Evolutionary conservation across 2,888 invertebrate genomes (phyloP).

Genomic region (Cantharis lateralis): DNA sequence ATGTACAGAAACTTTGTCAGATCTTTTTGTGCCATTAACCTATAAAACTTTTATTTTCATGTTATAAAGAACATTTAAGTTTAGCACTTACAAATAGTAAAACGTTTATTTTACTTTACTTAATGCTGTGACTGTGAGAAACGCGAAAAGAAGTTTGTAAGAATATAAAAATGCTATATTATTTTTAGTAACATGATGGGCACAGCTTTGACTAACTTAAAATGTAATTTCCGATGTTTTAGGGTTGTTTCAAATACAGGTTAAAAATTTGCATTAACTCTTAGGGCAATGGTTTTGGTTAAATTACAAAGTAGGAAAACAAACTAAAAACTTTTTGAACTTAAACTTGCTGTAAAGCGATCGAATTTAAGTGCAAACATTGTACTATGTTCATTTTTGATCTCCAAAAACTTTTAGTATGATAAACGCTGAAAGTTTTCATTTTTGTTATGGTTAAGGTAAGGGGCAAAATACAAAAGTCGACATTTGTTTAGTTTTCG

Average conservation of each 20-base stretch:
- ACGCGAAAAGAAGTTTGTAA: background rate
- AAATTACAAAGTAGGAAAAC: background rate
- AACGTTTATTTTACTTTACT: background rate
- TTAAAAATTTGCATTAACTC: background rate
- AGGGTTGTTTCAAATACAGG: background rate
- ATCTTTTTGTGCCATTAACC: background rate
- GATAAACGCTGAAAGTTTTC: background rate
- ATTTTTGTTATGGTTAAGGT: background rate
- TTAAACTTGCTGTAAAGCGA: background rate
- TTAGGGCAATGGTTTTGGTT: background rate
- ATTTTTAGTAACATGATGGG: background rate
- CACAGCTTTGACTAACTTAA: background rate
- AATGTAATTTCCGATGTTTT: background rate
- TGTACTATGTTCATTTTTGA: background rate
- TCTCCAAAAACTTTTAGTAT: background rate
- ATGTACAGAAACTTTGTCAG: background rate
- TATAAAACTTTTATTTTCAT: background rate
- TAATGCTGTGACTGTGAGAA: background rate
- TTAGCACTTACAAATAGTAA: background rate
- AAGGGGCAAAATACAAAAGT: too few species aligned
- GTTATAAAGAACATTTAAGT: background rate
- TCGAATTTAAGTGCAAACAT: background rate
- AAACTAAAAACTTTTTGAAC: background rate
- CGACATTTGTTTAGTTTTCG: background rate
- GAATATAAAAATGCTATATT: background rate